Base-by-base conservation (phyloP, 2,888 invertebrate genomes). In the Melipona beecheii region DNA sequence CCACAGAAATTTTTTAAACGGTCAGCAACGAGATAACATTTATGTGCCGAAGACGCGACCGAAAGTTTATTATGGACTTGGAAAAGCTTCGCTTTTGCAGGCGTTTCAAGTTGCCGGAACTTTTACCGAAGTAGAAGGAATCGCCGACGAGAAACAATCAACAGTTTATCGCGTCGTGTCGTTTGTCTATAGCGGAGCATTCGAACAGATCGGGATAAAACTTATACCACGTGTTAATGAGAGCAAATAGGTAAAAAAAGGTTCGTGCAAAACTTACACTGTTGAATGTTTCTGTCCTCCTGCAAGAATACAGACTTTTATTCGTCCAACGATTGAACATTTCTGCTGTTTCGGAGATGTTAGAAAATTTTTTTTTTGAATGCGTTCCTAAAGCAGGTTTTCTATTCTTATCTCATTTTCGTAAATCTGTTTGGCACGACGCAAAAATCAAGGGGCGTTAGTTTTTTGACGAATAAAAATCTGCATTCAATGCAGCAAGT, bases 21-120 rank as follows among this genome's bases (percentile, higher is more conserved):
- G 31, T 31, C 31, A 11, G 68, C 50, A 24, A 69, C 58, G 24
- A 17, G 68, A 13, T 21, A 21, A 13, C 11, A 4, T 49, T 43
- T 79, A 56, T 62, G 62, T 54, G 76, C 64, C 24, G n/a, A 54
- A 11, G n/a, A 17, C 58, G 27, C 54, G 54, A 79, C 52, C n/a
- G n/a, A 68, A 73, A 75, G 65, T 81, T 75, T 75, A 66, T 66
- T 77, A 81, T 5, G 31, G 17, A 52, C 62, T 69, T 60, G 31
- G 54, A 24, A 9, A 54, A 17, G 15, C 27, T 9, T 0, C n/a
- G 68, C n/a, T 15, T 24, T 56, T 27, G 11, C 31, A 36, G 58
- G 60, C n/a, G 15, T 24, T 56, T 27, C 21, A 36, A 27, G 52
- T 66, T 27, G 43, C n/a, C 4, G 21, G 50, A 66, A 72, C 24